Evolutionary conservation across 2,113 vertebrate species (phyloP).

Genomic region (Erpornis zantholeuca): DNA sequence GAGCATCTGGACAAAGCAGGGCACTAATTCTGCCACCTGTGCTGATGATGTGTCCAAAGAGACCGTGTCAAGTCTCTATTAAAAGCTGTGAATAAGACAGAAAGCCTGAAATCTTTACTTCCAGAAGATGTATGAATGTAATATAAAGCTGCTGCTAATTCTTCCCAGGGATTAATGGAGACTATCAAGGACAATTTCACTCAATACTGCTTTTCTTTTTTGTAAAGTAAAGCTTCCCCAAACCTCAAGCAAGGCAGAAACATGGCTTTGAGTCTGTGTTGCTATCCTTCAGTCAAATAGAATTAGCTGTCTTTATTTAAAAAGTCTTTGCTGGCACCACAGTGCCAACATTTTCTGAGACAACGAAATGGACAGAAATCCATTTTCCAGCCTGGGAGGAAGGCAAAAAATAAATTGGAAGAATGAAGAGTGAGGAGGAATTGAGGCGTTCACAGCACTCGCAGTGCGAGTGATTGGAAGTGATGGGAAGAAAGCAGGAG

Average conservation of each 20-base stretch:
- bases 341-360: neutral
- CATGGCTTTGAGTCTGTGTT: neutral
- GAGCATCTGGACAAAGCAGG: neutral
- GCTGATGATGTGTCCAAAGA: neutral
- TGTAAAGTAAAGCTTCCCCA: neutral
- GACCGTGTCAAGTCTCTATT: neutral
- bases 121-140: neutral
- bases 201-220: neutral
- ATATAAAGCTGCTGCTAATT: slow-evolving; percentile 34
- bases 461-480: neutral
- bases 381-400: slow-evolving; percentile 18
- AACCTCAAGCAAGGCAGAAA: slow-evolving; percentile 1
- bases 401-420: neutral
- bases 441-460: neutral
- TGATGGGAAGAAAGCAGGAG: neutral
- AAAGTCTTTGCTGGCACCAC: neutral
- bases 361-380: slow-evolving; percentile 37
- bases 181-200: neutral
- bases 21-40: slow-evolving; percentile 17
- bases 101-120: neutral
- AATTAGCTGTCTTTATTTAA: slow-evolving; percentile 37
- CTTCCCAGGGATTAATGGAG: slow-evolving; percentile 31
- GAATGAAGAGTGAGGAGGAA: slow-evolving; percentile 41
- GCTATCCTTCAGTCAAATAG: slow-evolving; percentile 10
- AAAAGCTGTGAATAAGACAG: neutral